phyloP scores from a whole-genome alignment of 2,888 invertebrate species.

The Spodoptera picta region DNA sequence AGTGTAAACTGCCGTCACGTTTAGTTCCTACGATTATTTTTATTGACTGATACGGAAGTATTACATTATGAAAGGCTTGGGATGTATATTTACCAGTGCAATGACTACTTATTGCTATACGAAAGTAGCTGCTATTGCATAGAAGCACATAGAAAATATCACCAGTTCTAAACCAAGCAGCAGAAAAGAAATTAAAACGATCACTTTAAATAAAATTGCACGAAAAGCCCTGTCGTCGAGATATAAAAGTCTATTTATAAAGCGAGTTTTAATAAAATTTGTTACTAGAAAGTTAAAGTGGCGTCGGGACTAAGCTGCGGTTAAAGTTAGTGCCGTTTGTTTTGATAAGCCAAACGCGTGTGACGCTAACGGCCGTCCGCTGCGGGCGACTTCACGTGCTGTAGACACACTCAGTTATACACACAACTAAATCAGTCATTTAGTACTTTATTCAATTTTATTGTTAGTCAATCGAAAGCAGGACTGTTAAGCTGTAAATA shows the following conservation, averaged over 20 bases:
- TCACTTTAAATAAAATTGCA: conserved; percentile 4
- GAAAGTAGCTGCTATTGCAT: no score
- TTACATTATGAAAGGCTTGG: no score
- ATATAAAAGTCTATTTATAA: conserved; percentile 42
- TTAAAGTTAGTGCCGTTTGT: conserved; percentile 75
- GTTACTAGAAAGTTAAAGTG: conserved; percentile 69
- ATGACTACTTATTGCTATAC: no score
- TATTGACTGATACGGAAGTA: no score
- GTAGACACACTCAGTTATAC: conserved; percentile 20
- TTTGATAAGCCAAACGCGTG: conserved; percentile 71
- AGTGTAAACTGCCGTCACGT: no score
- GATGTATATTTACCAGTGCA: no score
- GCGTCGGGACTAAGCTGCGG: conserved; percentile 69
- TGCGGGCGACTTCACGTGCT: conserved; percentile 2
- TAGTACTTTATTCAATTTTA: neutral
- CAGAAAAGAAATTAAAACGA: no score
- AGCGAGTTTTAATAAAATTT: conserved; percentile 69
- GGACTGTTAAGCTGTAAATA: no score
- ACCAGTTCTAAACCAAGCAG: neutral
- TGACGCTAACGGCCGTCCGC: conserved; percentile 54
- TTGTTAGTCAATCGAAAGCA: neutral
- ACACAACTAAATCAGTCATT: conserved; percentile 5
- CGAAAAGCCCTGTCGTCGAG: conserved; percentile 5
- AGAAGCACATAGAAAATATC: no score
- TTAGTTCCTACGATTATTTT: no score